Evolutionary conservation across 92 coral and sea anemone genomes (phyloP), one percentile per base, ranked within the genome.

Genomic region (Siderastrea siderea): DNA sequence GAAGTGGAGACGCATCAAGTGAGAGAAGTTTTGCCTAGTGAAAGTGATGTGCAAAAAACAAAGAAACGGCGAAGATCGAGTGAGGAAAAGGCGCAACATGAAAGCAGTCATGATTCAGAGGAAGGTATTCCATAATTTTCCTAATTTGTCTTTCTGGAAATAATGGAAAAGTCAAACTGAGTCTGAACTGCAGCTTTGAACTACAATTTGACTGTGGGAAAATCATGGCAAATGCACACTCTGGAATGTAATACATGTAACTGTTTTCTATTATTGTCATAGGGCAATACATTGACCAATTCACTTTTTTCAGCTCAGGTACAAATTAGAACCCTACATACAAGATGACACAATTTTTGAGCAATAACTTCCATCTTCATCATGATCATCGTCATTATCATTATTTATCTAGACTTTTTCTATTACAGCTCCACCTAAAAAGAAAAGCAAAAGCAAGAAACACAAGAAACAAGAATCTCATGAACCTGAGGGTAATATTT

Each of bases 1-100:
- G 99, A 98, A 38, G 93, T 91, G 45, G 98, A 94, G 68, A 96
- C 98, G 2, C 98, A 96, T 76, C 93, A 94, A 73, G 99, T 98
- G 7, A 90, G 97, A 73, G 95, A 95, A 81, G 92, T 95, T 14
- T 84, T 88, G 73, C 95, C 95, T 50, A 87, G 84, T 71, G 96
- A 89, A 76, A 97, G 86, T 45, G 92, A 81, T 53, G 49, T 84
- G 6, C 72, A 75, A 46, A 71, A 44, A 44, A 60, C 81, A 46
- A 95, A 88, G 84, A 95, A 91, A 60, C 86, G 93, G 13, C 80
- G 81, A 75, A 91, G 94, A 78, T 94, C 93, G 14, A 91, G 91
- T 86, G 96, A 91, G 38, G 96, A 90, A 26, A 81, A 45, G 3
- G 45, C 79, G 55, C 62, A 71, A 68, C 71, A 74, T 47, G 76